Conservation (phyloP, 2,888 invertebrate genomes). For the Drosophila borealis region DNA sequence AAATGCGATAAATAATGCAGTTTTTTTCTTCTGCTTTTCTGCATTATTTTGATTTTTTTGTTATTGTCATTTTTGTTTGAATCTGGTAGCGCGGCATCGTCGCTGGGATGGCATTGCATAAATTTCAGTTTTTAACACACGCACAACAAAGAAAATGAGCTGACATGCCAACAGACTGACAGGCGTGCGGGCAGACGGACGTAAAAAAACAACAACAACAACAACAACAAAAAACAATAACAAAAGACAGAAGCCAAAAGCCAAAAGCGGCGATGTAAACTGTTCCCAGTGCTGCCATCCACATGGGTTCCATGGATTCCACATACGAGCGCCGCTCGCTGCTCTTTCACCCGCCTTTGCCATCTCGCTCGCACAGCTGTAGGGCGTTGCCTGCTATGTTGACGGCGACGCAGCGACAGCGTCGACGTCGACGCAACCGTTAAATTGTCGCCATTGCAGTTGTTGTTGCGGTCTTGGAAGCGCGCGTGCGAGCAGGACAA, state of each 20-base stretch:
- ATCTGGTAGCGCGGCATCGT: slow-evolving; percentile 5
- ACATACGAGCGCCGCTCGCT: slow-evolving; percentile 24
- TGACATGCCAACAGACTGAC: slow-evolving; percentile 37
- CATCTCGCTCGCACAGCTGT: slow-evolving; percentile 43
- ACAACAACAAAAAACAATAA: slow-evolving; percentile 14
- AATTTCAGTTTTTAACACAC: slow-evolving; percentile 67
- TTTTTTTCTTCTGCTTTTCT: slow-evolving; percentile 19
- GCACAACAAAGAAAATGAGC: slow-evolving; percentile 60
- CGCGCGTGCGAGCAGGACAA: slow-evolving; percentile 61
- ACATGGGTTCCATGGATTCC: slow-evolving; percentile 53
- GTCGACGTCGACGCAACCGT: slow-evolving; percentile 51
- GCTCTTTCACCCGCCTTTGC: background rate
- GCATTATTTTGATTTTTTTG: background rate
- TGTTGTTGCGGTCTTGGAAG: slow-evolving; percentile 39
- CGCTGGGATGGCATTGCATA: slow-evolving; percentile 64
- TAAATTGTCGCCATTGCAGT: slow-evolving; percentile 78
- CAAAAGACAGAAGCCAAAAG: slow-evolving; percentile 9
- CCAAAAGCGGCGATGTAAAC: slow-evolving; percentile 24
- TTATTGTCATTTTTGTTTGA: slow-evolving; percentile 22
- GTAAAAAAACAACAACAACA: slow-evolving; percentile 14
- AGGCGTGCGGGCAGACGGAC: slow-evolving; percentile 19
- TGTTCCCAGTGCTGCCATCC: slow-evolving; percentile 62
- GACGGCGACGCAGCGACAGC: slow-evolving; percentile 13
- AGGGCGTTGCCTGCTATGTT: slow-evolving; percentile 51
- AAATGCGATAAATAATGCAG: slow-evolving; percentile 77